Conservation (phyloP, 2,888 invertebrate genomes). For the Mechanitis mazaeus region DNA sequence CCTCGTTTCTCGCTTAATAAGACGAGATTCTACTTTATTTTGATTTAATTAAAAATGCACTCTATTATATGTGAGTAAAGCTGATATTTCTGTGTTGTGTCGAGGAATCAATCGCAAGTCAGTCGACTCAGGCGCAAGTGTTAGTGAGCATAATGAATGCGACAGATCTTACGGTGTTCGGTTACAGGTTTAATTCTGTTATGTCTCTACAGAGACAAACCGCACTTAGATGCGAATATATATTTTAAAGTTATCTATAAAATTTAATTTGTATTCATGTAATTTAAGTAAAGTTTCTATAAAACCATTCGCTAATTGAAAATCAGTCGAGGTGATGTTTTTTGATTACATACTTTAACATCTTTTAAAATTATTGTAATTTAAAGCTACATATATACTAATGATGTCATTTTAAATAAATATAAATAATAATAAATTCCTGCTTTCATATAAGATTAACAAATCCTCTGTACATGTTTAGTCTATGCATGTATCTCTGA, state of each 20-base stretch:
- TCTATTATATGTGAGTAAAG: constrained; percentile 27
- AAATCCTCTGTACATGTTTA: constrained; percentile 8
- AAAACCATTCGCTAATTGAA: neutral
- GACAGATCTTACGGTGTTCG: constrained; percentile 40
- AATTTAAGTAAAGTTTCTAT: neutral
- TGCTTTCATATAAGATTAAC: no score
- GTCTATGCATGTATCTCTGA: constrained; percentile 21
- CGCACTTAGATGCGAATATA: constrained; percentile 20
- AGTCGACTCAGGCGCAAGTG: constrained; percentile 42
- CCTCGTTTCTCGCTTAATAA: constrained; percentile 67
- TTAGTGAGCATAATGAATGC: constrained; percentile 37
- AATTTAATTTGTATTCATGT: neutral
- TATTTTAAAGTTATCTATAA: neutral
- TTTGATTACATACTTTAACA: no score
- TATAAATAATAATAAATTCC: no score
- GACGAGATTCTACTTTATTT: constrained; percentile 48
- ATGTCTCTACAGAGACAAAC: constrained; percentile 30
- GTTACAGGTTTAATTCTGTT: constrained; percentile 53
- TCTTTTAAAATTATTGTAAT: no score
- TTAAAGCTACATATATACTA: no score
- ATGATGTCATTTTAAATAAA: no score
- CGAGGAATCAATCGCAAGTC: constrained; percentile 45
- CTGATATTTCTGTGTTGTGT: constrained; percentile 16
- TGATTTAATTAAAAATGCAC: constrained; percentile 33
- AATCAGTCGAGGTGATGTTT: no score